A percentile compares a stretch with the other conserved stretches of the same genome.
Conservation (phyloP, 2,888 invertebrate genomes). For the Pocota personata region DNA sequence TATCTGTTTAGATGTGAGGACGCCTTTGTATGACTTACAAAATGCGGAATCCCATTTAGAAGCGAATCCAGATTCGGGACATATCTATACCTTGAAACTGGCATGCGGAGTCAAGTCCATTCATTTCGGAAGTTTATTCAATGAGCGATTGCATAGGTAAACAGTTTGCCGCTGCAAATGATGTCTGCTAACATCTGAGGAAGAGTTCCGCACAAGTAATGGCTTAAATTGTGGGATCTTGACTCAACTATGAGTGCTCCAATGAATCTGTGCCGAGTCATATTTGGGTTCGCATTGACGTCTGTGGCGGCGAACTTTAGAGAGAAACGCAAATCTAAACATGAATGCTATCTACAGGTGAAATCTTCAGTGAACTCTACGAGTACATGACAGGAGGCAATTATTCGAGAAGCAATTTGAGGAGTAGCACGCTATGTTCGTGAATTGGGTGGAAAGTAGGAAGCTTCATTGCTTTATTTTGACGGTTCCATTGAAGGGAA, state of each 20-base stretch:
- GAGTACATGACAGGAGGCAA: slow-evolving; percentile 24
- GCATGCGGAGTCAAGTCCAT: slow-evolving; percentile 54
- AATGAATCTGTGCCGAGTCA: slow-evolving; percentile 69
- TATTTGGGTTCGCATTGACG: slow-evolving; percentile 62
- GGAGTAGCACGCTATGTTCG: background rate
- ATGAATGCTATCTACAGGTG: slow-evolving; percentile 54
- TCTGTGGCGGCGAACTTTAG: slow-evolving; percentile 46
- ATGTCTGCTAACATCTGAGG: slow-evolving; percentile 27
- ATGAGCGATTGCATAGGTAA: slow-evolving; percentile 30
- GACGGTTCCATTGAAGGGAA: too few species aligned
- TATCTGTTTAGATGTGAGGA: slow-evolving; percentile 24
- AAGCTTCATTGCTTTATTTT: background rate
- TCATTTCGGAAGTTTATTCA: slow-evolving; percentile 47
- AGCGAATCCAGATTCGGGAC: slow-evolving; percentile 33
- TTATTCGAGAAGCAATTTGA: slow-evolving; percentile 30
- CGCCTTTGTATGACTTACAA: slow-evolving; percentile 39
- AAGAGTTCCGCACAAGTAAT: slow-evolving; percentile 43
- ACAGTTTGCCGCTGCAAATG: slow-evolving; percentile 5
- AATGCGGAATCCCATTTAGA: slow-evolving; percentile 46
- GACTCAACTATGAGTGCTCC: slow-evolving; percentile 59
- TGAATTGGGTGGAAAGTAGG: slow-evolving; percentile 13
- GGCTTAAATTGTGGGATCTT: slow-evolving; percentile 46
- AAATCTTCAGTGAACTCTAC: slow-evolving; percentile 60
- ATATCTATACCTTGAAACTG: slow-evolving; percentile 48
- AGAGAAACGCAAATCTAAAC: slow-evolving; percentile 25